phyloP scores from a whole-genome alignment of 2,888 invertebrate species.

The Habrosyne pyritoides region DNA sequence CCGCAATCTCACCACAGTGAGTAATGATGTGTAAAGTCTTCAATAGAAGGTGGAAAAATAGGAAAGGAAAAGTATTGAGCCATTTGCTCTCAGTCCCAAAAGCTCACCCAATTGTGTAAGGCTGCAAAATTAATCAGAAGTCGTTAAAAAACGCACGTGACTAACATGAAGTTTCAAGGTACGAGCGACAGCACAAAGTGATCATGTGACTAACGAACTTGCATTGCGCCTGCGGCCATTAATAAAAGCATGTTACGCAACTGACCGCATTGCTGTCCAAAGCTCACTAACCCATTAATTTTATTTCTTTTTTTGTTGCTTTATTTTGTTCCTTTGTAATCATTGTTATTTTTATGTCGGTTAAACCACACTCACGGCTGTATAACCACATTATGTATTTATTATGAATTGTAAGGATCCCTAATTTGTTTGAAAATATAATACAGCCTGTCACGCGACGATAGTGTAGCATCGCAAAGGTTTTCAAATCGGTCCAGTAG shows the following conservation, averaged over 20 bases:
- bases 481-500: too few relatives aligned
- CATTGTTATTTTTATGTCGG: neutral
- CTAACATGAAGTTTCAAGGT: constrained; percentile 1
- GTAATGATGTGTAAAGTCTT: too few relatives aligned
- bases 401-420: too few relatives aligned
- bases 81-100: too few relatives aligned
- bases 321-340: neutral
- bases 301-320: neutral
- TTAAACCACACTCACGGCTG: neutral
- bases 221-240: neutral
- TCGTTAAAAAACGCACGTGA: neutral
- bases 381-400: neutral
- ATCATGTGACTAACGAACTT: constrained; percentile 5
- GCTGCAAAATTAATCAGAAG: too few relatives aligned
- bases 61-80: too few relatives aligned
- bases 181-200: neutral
- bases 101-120: too few relatives aligned
- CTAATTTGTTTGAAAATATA: too few relatives aligned
- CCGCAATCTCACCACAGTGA: too few relatives aligned
- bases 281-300: neutral
- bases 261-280: neutral
- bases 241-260: neutral
- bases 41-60: too few relatives aligned
- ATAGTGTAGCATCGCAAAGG: too few relatives aligned
- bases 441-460: too few relatives aligned